phyloP scores from a whole-genome alignment of 1,140 invertebrate species.

The Zaprionus gabonicus region DNA sequence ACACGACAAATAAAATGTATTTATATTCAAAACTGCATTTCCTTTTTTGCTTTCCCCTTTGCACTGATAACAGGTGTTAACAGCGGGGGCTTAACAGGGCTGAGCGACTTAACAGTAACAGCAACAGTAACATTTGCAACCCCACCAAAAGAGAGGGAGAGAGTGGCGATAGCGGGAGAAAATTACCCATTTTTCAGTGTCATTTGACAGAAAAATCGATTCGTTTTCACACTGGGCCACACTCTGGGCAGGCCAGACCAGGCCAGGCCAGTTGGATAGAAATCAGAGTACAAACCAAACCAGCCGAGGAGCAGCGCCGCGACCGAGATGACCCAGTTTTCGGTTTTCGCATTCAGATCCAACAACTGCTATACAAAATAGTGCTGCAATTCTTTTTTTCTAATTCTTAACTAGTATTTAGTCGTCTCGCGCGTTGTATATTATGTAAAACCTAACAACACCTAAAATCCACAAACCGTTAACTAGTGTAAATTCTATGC shows the following conservation, averaged over 20 bases:
- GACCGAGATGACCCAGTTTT: constrained; percentile 84
- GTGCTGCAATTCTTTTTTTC: constrained; percentile 68
- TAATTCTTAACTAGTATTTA: constrained; percentile 69
- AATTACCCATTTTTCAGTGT: constrained; percentile 77
- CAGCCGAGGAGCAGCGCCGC: constrained; percentile 69
- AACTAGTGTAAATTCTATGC: constrained; percentile 79
- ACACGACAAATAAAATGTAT: constrained; percentile 83
- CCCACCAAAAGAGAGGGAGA: constrained; percentile 36
- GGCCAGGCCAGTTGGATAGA: constrained; percentile 66
- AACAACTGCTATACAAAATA: constrained; percentile 74
- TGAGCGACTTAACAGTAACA: constrained; percentile 18
- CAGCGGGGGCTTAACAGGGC: constrained; percentile 1
- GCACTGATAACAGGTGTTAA: constrained; percentile 17
- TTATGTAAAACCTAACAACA: constrained; percentile 63
- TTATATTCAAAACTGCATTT: constrained; percentile 68
- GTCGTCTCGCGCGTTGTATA: constrained; percentile 56
- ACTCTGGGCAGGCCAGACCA: constrained; percentile 56
- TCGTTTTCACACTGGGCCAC: constrained; percentile 74
- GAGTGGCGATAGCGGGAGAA: constrained; percentile 40
- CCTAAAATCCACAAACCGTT: constrained; percentile 26
- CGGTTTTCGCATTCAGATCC: constrained; percentile 80
- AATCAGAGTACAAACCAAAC: constrained; percentile 79
- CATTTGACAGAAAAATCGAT: constrained; percentile 79
- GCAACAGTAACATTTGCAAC: constrained; percentile 63
- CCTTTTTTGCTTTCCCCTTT: neutral